Base-by-base conservation (phyloP, 1,140 invertebrate species). In the Cecropterus lyciades region DNA sequence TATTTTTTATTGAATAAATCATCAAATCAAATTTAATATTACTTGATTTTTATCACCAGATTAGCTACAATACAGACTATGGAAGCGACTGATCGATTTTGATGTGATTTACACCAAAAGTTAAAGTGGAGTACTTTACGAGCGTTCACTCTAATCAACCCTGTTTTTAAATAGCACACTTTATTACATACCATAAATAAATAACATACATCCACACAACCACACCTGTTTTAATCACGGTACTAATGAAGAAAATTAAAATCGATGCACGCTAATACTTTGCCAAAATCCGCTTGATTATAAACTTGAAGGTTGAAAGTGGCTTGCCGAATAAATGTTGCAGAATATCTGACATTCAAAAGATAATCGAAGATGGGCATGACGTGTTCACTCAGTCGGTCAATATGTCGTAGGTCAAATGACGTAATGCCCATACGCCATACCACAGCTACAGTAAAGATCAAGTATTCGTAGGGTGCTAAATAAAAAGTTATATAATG, bases 331-430 rank as follows among this genome's bases (percentile, higher is more conserved):
- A 11, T 46, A 33, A 27, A 43, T 16, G 11, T 59, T 33, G 17
- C 11, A 59, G 43, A 46, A 59, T 46, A 59, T 8, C n/a, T 64
- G 60, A 42, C 60, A 64, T 52, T 43, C 60, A 43, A 27, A 43
- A 45, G 30, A 42, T 59, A 20, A 42, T 55, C 52, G 24, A 46
- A 59, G 45, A 56, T 64, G 43, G 15, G 53, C 53, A 51, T 64
- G 60, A 57, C 30, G 24, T 33, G 57, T 64, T 16, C 45, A 59
- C 57, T 64, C 69, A 67, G 59, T 72, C 63, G 70, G 70, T 70
- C 72, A 75, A 72, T 65, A 72, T 48, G 70, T 67, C 70, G 49
- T 65, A 70, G 67, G 71, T 69, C 57, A 53, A 20, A 10, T 72
- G 62, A 71, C 49, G 65, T 72, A 75, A 76, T 43, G n/a, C 40